Evolutionary conservation across 2,888 invertebrate genomes (phyloP), one percentile per base, ranked within the genome.

Genomic region (Erynnis tages): DNA sequence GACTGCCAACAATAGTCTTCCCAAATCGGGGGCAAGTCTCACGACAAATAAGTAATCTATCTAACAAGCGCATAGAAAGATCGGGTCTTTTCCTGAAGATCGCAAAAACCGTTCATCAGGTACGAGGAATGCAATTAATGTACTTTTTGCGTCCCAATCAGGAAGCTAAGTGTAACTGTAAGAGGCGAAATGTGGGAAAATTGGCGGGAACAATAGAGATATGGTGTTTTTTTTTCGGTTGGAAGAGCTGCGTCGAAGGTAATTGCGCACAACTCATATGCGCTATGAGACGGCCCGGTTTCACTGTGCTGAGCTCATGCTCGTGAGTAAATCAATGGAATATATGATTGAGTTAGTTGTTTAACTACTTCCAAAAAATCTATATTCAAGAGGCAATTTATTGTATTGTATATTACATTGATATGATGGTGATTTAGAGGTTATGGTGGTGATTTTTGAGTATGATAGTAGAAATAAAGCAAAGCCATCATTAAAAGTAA

Each of bases 131-230:
- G 80, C 78, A 81, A 86, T 88, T 85, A 84, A 82, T 79, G 69
- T 67, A 66, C 70, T 87, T 88, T 88, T 88, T 88, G 76, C 79
- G 47, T 55, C 60, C 63, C 72, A 72, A 82, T 79, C 75, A 86
- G 89, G 89, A 89, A 88, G 87, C 69, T 69, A 71, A 72, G 69
- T 73, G 79, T 82, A 88, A 85, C 87, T 73, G 87, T 85, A 79
- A 79, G 76, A 71, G 80, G 77, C 85, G 81, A 87, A 87, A 85
- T 86, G 88, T 88, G 89, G 86, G 89, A 89, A 81, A 76, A 78
- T 75, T 63, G 71, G 64, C 65, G 69, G 64, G 65, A 80, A 88
- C 88, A 89, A 88, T 88, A 73, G 81, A 82, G 81, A 82, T 79
- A 81, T 78, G 82, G 66, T 59, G 48, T 64, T 69, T 79, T 88